A percentile compares a stretch with the other conserved stretches of the same genome.
Evolutionary conservation across 2,888 invertebrate genomes (phyloP).

Genomic region (Helobdella robusta): DNA sequence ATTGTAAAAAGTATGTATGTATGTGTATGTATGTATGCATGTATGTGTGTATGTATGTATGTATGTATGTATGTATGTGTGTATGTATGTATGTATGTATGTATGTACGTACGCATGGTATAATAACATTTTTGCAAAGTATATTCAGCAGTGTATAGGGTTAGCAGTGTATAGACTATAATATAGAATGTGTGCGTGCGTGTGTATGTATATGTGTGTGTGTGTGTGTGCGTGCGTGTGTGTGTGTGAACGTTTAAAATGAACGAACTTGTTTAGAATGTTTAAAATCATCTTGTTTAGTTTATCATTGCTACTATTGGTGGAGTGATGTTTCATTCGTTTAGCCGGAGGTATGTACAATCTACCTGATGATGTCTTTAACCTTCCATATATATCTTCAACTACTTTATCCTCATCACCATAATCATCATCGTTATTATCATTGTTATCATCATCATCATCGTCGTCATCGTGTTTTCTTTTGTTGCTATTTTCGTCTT

Average conservation of each 20-base stretch:
- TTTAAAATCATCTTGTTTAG: neutral
- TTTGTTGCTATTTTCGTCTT: neutral
- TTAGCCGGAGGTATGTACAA: neutral
- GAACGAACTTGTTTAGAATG: constrained; percentile 16
- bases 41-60: too few relatives aligned
- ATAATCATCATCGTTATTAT: constrained; percentile 2
- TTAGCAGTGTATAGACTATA: too few relatives aligned
- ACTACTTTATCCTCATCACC: neutral
- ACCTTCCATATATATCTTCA: constrained; percentile 11
- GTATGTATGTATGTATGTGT: too few relatives aligned
- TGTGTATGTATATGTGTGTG: too few relatives aligned
- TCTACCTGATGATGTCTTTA: neutral
- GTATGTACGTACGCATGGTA: too few relatives aligned
- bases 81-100: too few relatives aligned
- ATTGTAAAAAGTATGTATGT: too few relatives aligned
- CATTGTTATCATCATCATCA: constrained; percentile 4
- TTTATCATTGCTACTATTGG: neutral
- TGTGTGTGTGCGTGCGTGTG: too few relatives aligned
- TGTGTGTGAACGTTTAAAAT: neutral
- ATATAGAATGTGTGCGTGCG: too few relatives aligned
- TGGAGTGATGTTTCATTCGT: neutral
- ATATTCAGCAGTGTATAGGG: too few relatives aligned
- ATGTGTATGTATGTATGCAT: too few relatives aligned
- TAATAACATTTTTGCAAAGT: too few relatives aligned
- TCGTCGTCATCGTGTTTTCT: neutral